These are phyloP conservation scores for Hyalella azteca DNA, from an alignment of 2,888 invertebrate genomes.

Conservation along the genomic window DNA sequence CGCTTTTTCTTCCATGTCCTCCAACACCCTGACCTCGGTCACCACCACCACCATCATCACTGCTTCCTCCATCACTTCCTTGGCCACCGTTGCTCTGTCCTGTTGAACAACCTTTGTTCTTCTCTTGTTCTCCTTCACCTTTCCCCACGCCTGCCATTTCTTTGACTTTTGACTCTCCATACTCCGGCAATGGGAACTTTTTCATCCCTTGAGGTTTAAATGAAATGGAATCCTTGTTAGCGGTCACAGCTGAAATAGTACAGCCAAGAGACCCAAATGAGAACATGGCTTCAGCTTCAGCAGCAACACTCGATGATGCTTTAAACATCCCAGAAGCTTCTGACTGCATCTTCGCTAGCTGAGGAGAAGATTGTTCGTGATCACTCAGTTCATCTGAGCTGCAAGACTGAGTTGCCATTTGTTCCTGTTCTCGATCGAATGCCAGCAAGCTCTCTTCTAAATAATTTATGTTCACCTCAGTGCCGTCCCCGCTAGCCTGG, in stretches of 20 bases:
- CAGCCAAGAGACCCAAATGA: not conserved
- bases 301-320: not conserved
- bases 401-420: not conserved
- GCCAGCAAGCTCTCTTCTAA: constrained; percentile 25
- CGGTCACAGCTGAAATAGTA: not conserved
- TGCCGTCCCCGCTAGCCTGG: not conserved
- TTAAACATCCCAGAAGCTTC: not conserved
- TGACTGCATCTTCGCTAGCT: not conserved
- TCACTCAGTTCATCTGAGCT: constrained; percentile 7
- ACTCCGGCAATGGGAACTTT: not conserved
- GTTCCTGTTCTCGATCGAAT: constrained; percentile 23
- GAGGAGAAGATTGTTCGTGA: not conserved
- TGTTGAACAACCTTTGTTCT: constrained; percentile 14
- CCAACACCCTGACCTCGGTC: constrained; percentile 38
- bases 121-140: not conserved
- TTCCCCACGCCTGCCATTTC: constrained; percentile 6
- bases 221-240: not conserved
- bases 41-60: constrained; percentile 22
- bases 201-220: not conserved
- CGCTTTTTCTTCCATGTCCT: constrained; percentile 39
- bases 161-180: not conserved
- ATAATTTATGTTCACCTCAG: constrained; percentile 23
- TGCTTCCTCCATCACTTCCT: constrained; percentile 35
- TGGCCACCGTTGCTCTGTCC: constrained; percentile 8
- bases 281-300: not conserved